These are phyloP conservation scores for Xanthorhoe spadicearia DNA, from an alignment of 2,888 invertebrate species.

Conservation along the genomic window DNA sequence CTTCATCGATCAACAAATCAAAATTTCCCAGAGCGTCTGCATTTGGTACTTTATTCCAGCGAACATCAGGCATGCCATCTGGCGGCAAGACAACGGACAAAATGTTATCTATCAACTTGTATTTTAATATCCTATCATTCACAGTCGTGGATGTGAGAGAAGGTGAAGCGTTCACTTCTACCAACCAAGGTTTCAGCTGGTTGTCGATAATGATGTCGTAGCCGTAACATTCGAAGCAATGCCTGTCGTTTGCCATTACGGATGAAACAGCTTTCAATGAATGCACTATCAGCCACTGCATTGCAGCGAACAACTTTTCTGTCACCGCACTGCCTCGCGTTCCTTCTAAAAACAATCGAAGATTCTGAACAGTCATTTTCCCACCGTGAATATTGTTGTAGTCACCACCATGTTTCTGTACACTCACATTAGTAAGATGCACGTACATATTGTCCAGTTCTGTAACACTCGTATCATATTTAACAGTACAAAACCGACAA, in stretches of 20 bases:
- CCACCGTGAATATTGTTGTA: conserved; percentile 98
- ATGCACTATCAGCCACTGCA: conserved; percentile 95
- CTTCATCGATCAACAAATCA: conserved; percentile 93
- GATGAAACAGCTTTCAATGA: conserved; percentile 96
- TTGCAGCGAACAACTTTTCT: conserved; percentile 94
- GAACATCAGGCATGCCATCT: conserved; percentile 94
- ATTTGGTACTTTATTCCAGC: conserved; percentile 93
- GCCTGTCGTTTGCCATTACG: conserved; percentile 96
- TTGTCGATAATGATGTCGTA: conserved; percentile 98
- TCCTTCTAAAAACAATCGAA: conserved; percentile 95
- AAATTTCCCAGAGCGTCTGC: conserved; percentile 92
- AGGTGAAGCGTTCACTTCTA: conserved; percentile 98
- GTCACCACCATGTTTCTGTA: conserved; percentile 98
- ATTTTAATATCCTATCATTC: conserved; percentile 96
- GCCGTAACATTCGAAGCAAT: conserved; percentile 97
- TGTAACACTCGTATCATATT: conserved; percentile 95
- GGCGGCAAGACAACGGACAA: conserved; percentile 95
- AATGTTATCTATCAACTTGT: conserved; percentile 96
- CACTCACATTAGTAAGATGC: conserved; percentile 98
- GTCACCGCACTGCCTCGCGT: conserved; percentile 95
- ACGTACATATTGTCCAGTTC: conserved; percentile 97
- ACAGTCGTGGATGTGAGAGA: conserved; percentile 97
- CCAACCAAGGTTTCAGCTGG: conserved; percentile 96
- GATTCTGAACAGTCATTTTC: conserved; percentile 96
- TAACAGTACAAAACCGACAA: conserved; percentile 97